Evolutionary conservation across 2,113 vertebrate species (phyloP).

Genomic region (Dascyllus trimaculatus): DNA sequence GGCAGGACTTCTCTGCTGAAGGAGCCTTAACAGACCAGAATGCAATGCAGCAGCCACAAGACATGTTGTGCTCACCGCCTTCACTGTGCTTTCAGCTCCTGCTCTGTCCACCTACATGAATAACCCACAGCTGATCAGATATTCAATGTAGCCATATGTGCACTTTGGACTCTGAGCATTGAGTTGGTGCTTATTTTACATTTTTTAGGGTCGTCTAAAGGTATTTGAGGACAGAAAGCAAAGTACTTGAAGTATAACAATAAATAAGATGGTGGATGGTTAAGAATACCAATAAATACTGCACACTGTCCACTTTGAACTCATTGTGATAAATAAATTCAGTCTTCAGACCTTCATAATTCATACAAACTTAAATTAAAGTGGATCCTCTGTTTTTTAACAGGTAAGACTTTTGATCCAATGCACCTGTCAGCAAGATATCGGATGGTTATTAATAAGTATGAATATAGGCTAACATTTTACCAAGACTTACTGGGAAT

Average conservation of each 20-base stretch:
- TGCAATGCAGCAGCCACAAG: slow-evolving; percentile 36
- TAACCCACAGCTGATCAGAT: slow-evolving; percentile 42
- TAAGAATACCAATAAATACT: background rate
- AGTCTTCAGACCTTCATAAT: too few relatives aligned
- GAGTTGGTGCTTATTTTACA: background rate
- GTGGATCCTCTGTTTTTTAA: too few relatives aligned
- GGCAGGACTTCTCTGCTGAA: background rate
- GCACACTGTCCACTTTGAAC: too few relatives aligned
- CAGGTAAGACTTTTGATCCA: too few relatives aligned
- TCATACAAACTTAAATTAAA: too few relatives aligned
- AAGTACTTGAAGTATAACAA: background rate
- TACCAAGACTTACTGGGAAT: too few relatives aligned
- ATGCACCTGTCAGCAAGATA: too few relatives aligned
- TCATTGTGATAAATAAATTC: too few relatives aligned
- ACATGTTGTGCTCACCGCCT: slow-evolving; percentile 22
- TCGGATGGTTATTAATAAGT: too few relatives aligned
- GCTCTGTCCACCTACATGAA: slow-evolving; percentile 39
- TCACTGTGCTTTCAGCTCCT: slow-evolving; percentile 25
- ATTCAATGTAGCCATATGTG: slow-evolving; percentile 22
- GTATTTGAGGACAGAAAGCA: slow-evolving; percentile 17
- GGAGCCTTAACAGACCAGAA: slow-evolving; percentile 24
- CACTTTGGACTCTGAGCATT: background rate
- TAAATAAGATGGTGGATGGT: background rate
- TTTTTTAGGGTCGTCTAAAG: background rate
- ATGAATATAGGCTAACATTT: too few relatives aligned